Percentiles rank a stretch among this genome's conserved stretches.
phyloP scores from a whole-genome alignment of 2,888 invertebrate genomes.

The Morpho helenor region DNA sequence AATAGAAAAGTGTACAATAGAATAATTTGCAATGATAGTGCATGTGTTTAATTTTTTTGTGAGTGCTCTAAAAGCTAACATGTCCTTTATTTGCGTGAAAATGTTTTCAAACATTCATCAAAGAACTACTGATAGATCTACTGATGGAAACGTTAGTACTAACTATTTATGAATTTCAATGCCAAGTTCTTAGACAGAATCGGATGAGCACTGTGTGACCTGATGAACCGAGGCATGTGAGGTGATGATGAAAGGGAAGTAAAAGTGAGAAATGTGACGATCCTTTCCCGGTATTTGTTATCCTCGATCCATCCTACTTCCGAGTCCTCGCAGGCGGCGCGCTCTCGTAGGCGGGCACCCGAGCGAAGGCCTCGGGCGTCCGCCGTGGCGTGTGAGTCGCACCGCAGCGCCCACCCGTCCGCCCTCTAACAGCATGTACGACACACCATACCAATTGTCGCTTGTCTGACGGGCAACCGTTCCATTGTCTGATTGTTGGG shows the following conservation, averaged over 20 bases:
- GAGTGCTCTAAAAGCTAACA: constrained; percentile 54
- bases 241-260: constrained; percentile 38
- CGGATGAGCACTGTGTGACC: constrained; percentile 68
- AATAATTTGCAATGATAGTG: constrained; percentile 50
- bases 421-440: constrained; percentile 77
- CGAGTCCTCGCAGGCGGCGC: constrained; percentile 37
- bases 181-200: constrained; percentile 37
- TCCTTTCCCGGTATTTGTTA: constrained; percentile 31
- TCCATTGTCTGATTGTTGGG: constrained; percentile 81
- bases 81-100: constrained; percentile 56
- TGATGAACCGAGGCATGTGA: constrained; percentile 42
- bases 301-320: constrained; percentile 36
- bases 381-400: constrained; percentile 43
- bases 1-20: constrained; percentile 6
- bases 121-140: constrained; percentile 38
- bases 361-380: constrained; percentile 39
- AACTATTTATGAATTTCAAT: constrained; percentile 8
- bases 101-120: constrained; percentile 47
- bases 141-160: constrained; percentile 47
- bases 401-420: constrained; percentile 60
- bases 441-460: constrained; percentile 77
- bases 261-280: constrained; percentile 35
- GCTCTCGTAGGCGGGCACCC: constrained; percentile 27
- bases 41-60: constrained; percentile 58
- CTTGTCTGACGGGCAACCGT: constrained; percentile 81